Evolutionary conservation across 2,888 invertebrate genomes (phyloP).

Genomic region (Escarpia spicata): DNA sequence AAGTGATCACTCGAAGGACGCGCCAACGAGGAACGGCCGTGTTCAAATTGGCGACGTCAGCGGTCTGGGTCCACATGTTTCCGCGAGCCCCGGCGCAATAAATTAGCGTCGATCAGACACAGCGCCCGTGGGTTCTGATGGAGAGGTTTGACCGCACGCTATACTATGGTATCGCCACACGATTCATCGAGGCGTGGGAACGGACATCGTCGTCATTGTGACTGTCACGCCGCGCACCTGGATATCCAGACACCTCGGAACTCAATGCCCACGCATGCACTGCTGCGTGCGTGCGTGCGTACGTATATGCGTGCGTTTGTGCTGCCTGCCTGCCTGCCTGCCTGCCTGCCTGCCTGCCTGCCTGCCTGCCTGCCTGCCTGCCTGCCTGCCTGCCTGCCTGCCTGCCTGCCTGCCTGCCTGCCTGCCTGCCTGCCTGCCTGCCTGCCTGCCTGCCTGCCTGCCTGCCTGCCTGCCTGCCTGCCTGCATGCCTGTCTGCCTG

Average conservation of each 20-base stretch:
- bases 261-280: background rate
- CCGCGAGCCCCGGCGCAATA: background rate
- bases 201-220: background rate
- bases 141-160: background rate
- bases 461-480: background rate
- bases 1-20: background rate
- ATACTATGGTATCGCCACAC: background rate
- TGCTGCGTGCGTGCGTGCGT: background rate
- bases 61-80: background rate
- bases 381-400: background rate
- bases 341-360: background rate
- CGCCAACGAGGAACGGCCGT: background rate
- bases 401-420: background rate
- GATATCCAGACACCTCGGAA: background rate
- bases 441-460: background rate
- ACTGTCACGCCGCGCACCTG: background rate
- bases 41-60: background rate
- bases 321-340: background rate
- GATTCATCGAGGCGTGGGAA: background rate
- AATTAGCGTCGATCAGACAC: background rate
- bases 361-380: background rate
- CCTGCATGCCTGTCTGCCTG: background rate
- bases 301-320: background rate
- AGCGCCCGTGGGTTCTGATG: background rate
- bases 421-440: background rate